Percentiles rank a stretch among this genome's conserved stretches.
These are phyloP conservation scores for Acanthornis magna DNA, from an alignment of 2,797 vertebrate species.

Conservation along the genomic window DNA sequence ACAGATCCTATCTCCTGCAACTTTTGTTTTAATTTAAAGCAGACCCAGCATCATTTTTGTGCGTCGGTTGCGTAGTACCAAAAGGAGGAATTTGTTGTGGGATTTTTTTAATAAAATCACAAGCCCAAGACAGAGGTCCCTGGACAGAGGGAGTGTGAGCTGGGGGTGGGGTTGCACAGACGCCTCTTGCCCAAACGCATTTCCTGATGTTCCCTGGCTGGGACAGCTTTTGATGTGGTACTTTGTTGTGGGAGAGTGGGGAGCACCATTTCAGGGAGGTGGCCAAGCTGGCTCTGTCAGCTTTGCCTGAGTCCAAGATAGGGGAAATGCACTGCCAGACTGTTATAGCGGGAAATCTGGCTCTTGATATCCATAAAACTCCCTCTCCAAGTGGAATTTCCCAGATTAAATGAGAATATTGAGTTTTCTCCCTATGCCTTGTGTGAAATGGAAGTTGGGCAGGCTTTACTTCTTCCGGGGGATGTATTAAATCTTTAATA, in stretches of 20 bases:
- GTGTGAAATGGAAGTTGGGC: neutral
- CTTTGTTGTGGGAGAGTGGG: slow-evolving; percentile 48
- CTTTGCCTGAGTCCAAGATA: slow-evolving; percentile 39
- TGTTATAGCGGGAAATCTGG: slow-evolving; percentile 25
- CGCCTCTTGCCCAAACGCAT: slow-evolving; percentile 21
- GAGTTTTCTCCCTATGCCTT: slow-evolving; percentile 3
- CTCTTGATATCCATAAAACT: slow-evolving; percentile 41
- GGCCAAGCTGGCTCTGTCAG: slow-evolving; percentile 43
- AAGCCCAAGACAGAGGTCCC: slow-evolving; percentile 9
- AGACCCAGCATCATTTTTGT: slow-evolving; percentile 28
- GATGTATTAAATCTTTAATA: slow-evolving; percentile 41
- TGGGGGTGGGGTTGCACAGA: slow-evolving; percentile 41
- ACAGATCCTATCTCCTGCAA: slow-evolving; percentile 56
- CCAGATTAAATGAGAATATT: slow-evolving; percentile 52
- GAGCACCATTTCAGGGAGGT: slow-evolving; percentile 41
- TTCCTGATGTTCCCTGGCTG: slow-evolving; percentile 49
- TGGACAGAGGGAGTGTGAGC: slow-evolving; percentile 47
- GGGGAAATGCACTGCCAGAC: slow-evolving; percentile 30
- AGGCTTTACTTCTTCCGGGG: slow-evolving; percentile 26
- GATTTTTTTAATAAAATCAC: slow-evolving; percentile 45
- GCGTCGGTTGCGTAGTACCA: neutral
- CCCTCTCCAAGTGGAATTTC: slow-evolving; percentile 52
- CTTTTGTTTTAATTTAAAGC: slow-evolving; percentile 68
- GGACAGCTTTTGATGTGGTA: slow-evolving; percentile 56
- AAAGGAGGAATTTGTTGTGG: slow-evolving; percentile 53